Base-by-base conservation (phyloP, 2,888 invertebrate species). In the Epirrita christyi region DNA sequence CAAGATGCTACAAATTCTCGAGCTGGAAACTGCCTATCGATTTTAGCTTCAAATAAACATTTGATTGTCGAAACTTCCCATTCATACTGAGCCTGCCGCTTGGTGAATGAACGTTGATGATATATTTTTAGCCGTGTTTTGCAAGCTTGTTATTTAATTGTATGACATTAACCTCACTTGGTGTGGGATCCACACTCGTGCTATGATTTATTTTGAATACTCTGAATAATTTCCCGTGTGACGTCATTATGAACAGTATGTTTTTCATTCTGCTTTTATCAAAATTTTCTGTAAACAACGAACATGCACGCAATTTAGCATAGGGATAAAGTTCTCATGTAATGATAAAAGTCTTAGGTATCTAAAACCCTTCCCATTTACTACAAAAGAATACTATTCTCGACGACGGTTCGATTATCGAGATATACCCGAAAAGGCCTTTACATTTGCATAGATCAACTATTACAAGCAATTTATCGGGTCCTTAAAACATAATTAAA, bases 1-100 rank as follows among this genome's bases (percentile, higher is more conserved):
- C 55, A 54, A n/a, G 57, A 59, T 59, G 63, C 49, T 61, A 38
- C 47, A 49, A 61, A 59, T 61, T 59, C 57, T 62, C 45, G 58
- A 56, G 54, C 63, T 63, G 46, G 47, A 62, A 63, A 64, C 63
- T 67, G 61, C 59, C 42, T 63, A 67, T 67, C 60, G 67, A 67
- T 67, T 61, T 62, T 47, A 32, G 29, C 41, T 55, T 49, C 55
- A 59, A 60, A 57, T 42, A 50, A 57, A 47, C 51, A 50, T 44
- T 54, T 46, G 43, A 49, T 56, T 55, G 37, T 49, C 13, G 40
- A 56, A 47, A 47, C 51, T 13, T 56, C 49, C 43, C 53, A 56
- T 62, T 55, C 45, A 44, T 28, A 34, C 51, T 7, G 21, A 29
- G 40, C 8, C 49, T 36, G 38, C 40, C 28, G 15, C 15, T 32